A percentile compares a stretch with the other conserved stretches of the same genome.
Conservation (phyloP, 2,113 vertebrate genomes). For the Recurvirostra avosetta region DNA sequence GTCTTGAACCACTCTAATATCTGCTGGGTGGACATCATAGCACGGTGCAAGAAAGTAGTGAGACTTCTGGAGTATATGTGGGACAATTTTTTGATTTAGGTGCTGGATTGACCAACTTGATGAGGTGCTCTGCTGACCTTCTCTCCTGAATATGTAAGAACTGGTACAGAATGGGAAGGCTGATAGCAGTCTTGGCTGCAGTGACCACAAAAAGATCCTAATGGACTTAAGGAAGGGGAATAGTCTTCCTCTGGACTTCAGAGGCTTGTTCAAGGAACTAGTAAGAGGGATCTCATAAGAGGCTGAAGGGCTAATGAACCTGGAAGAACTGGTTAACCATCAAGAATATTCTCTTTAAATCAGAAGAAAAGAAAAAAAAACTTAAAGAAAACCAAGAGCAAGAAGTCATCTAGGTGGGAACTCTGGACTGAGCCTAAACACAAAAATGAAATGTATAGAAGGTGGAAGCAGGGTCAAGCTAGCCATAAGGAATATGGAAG, state of each 20-base stretch:
- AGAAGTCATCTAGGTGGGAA: not conserved
- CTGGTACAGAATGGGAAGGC: not conserved
- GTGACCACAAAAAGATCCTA: not conserved
- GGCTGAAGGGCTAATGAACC: not conserved
- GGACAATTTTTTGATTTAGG: not conserved
- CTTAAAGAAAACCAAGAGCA: not conserved
- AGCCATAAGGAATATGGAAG: not conserved
- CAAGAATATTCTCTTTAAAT: not conserved
- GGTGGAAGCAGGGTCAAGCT: not conserved
- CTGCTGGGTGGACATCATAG: not conserved
- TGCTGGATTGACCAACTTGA: not conserved
- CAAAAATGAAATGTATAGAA: not conserved
- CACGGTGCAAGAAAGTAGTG: not conserved
- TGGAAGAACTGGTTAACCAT: not conserved
- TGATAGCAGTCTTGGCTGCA: not conserved
- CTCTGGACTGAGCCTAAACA: not conserved
- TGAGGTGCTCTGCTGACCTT: not conserved
- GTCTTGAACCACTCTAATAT: not conserved
- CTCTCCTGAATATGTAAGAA: not conserved
- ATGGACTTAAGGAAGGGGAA: not conserved
- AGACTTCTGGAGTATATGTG: not conserved
- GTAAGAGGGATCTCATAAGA: not conserved
- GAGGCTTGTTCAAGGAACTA: not conserved
- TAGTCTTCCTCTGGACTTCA: not conserved
- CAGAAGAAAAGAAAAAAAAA: not conserved